A percentile compares a stretch with the other conserved stretches of the same genome.
Conservation (phyloP, 2,888 invertebrate genomes). For the Capitulum mitella region DNA sequence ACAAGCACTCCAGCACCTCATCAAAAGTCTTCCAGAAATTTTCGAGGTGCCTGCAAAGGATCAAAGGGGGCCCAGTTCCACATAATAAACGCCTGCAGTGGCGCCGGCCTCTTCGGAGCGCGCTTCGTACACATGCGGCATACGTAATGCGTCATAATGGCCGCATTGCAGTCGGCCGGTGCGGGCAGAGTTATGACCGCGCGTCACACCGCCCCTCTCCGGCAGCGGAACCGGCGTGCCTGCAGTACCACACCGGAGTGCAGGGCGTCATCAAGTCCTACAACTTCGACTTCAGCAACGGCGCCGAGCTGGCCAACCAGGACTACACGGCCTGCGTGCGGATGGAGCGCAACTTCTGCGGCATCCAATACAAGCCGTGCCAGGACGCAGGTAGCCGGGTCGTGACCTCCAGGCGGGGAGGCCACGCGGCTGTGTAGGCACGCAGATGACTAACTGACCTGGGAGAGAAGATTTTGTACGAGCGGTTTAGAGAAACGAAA, state of each 20-base stretch:
- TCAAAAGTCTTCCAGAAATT: too few species aligned
- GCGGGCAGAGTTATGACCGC: too few species aligned
- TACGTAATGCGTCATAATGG: background rate
- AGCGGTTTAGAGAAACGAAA: too few species aligned
- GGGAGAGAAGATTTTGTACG: too few species aligned
- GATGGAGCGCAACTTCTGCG: background rate
- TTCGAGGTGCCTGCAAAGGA: too few species aligned
- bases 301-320: conserved; percentile 12
- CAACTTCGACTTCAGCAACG: background rate
- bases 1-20: too few species aligned
- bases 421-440: too few species aligned
- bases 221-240: conserved; percentile 52
- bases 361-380: conserved; percentile 50
- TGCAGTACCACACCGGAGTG: conserved; percentile 14
- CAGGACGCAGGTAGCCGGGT: conserved; percentile 59
- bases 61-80: too few species aligned
- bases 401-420: too few species aligned
- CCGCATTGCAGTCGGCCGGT: background rate
- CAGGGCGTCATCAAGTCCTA: background rate
- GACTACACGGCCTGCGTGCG: background rate
- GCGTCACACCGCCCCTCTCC: conserved; percentile 46
- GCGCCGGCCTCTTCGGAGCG: too few species aligned
- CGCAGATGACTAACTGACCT: too few species aligned
- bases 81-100: too few species aligned
- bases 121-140: background rate